Evolutionary conservation across 37 sponge, comb jelly and placozoan genomes (phyloP), one percentile per base, ranked within the genome.

Genomic region (Geodia barretti): DNA sequence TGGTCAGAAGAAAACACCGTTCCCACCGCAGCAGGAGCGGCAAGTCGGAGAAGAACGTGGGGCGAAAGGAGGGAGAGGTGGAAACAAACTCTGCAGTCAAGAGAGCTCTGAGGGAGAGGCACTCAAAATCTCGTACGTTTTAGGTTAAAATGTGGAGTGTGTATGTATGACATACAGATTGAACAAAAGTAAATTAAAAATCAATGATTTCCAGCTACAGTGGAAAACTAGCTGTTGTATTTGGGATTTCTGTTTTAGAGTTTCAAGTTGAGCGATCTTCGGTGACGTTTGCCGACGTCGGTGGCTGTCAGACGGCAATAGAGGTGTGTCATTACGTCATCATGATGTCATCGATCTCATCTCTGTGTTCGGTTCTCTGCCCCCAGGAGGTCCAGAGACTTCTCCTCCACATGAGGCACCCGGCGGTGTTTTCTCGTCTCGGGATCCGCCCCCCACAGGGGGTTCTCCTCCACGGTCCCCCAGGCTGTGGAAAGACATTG

Each of bases 401-500:
- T 29, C 76, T 98, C 0, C 77, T 94, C 8, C 97, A 98, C 82
- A 61, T 98, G 7, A 73, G 74, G 5, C 92, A 91, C 40, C 95
- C 99, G 1, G 95, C 96, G 75, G 64, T 98, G 42, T 98, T 92
- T 68, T 14, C 72, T 20, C 77, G 90, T 32, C 77, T 96, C 29
- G 96, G 97, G 5, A 79, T 94, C 23, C 17, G 86, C 17, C 94
- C 97, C 41, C 92, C 94, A 23, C 73, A 80, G 25, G 99, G 99
- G 23, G 81, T 98, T 64, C 91, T 98, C 35, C 93, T 98, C 8
- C 89, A 94, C 60, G 99, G 99, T 0, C 99, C 99, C 33, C 97
- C 99, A n/a, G 99, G 99, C 25, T 91, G 99, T 82, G 99, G 99
- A 5, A 98, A 98, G 88, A 96, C 99, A 0, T 81, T 98, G 36